Base-by-base conservation (phyloP, 2,113 vertebrate genomes). In the Alligator sinensis region DNA sequence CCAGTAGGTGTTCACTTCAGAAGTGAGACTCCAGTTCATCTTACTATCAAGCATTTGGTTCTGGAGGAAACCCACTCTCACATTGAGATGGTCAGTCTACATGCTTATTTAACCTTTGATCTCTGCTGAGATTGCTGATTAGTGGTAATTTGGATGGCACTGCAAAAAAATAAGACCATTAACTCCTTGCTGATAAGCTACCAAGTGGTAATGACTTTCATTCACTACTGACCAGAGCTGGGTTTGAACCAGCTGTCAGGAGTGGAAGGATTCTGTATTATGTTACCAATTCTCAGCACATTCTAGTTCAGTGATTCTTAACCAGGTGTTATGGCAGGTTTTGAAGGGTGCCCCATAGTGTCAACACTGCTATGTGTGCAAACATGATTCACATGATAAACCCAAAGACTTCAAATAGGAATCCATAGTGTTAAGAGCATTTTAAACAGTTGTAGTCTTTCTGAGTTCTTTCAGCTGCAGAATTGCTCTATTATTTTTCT, bases 11-110 rank as follows among this genome's bases (percentile, higher is more conserved):
- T 38, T 1, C 1, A 34, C 59, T 79, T 89, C 80, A 82, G 82
- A 76, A 25, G 62, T 77, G 62, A 66, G 55, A 80, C 84, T 59
- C 0, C 47, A 47, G 47, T 47, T 47, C 9, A 38, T 66, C 66
- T 91, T 38, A 47, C 55, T 24, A 19, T 77, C 59, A 74, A 60
- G n/a, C 14, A 22, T 68, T 47, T 77, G 93, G 58, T 19, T 83
- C 24, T 5, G 9, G 0, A 0, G 17, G 47, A 54, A 80, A 38
- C 15, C 14, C 1, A 1, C 8, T 14, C 11, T 19, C 68, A 70
- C 28, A 30, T 10, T 34, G 66, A 70, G n/a, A 70, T 10, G 80
- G 76, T 77, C 62, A 86, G 66, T 25, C 5, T 15, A 91, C 27
- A 59, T 62, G 5, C 2, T 9, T 1, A 1, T 22, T 83, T 81